phyloP scores from a whole-genome alignment of 2,113 vertebrate genomes.

The Dendrocopos noguchii region DNA sequence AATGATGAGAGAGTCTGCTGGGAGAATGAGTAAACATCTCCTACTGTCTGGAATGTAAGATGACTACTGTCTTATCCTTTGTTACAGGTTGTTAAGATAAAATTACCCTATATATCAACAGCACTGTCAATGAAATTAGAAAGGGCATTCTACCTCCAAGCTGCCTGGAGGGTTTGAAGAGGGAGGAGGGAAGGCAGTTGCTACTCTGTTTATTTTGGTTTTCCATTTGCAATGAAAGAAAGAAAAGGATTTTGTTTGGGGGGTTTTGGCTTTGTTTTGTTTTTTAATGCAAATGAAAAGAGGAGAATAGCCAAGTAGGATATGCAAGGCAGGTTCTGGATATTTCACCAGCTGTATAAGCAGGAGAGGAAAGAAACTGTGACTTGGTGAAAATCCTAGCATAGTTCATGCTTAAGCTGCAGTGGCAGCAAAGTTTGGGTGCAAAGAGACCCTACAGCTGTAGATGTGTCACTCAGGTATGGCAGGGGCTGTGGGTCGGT shows the following conservation, averaged over 20 bases:
- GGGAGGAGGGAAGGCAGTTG: neutral
- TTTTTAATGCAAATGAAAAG: neutral
- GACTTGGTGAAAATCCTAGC: neutral
- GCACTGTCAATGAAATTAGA: conserved; percentile 72
- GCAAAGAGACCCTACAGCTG: neutral
- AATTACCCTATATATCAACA: conserved; percentile 74
- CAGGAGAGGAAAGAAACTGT: neutral
- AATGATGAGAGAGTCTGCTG: conserved; percentile 71
- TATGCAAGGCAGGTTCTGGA: neutral
- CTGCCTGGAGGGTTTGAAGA: conserved; percentile 4
- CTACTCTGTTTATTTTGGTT: conserved; percentile 45
- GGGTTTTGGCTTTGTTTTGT: neutral
- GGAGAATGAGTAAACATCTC: conserved; percentile 75
- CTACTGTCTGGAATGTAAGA: conserved; percentile 75
- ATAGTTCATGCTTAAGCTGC: neutral
- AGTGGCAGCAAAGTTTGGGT: neutral
- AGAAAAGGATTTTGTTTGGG: neutral
- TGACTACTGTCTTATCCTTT: conserved; percentile 75
- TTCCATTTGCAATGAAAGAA: neutral
- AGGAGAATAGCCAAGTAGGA: neutral
- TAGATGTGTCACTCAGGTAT: rapidly evolving
- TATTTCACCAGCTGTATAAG: neutral
- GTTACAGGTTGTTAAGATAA: conserved; percentile 78
- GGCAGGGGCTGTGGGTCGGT: neutral
- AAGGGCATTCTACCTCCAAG: conserved; percentile 54